Conservation (phyloP, 2,113 vertebrate species). For the Romanogobio albipinnatus region DNA sequence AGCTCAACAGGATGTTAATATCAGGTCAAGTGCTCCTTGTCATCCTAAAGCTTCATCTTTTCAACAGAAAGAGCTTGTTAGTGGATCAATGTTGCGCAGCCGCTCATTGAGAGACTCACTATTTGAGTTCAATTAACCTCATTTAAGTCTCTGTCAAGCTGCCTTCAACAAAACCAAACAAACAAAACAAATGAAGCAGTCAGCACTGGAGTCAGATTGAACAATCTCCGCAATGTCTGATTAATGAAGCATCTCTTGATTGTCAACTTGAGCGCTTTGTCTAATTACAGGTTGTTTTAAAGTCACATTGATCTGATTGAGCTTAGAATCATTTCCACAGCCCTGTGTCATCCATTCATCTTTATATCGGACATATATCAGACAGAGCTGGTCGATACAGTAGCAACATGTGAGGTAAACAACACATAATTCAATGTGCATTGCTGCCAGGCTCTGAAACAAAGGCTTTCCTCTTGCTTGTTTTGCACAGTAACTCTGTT, state of each 20-base stretch:
- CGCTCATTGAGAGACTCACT: background rate
- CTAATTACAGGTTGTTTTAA: conserved; percentile 4
- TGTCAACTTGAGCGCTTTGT: background rate
- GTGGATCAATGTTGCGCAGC: background rate
- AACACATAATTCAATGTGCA: conserved; percentile 12
- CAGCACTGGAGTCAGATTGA: conserved; percentile 39
- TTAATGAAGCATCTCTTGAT: background rate
- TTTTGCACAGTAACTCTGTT: background rate
- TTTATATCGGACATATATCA: conserved; percentile 8
- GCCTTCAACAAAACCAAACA: conserved; percentile 26
- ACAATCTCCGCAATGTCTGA: background rate
- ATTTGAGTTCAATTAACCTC: conserved; percentile 41
- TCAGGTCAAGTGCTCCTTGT: background rate
- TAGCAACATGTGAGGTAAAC: conserved; percentile 29
- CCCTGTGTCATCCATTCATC: background rate
- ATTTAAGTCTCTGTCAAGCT: conserved; percentile 41
- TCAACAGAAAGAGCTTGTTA: conserved; percentile 5
- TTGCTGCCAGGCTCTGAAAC: conserved; percentile 33
- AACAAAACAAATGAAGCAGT: conserved; percentile 29
- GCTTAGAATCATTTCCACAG: conserved; percentile 9
- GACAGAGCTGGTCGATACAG: conserved; percentile 13
- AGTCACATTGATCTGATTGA: conserved; percentile 27
- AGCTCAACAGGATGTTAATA: background rate
- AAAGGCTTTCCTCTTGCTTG: background rate
- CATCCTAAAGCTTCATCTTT: background rate